Percentiles rank a stretch among this genome's conserved stretches.
Evolutionary conservation across 2,113 vertebrate species (phyloP).

Genomic region (Phaethon lepturus): DNA sequence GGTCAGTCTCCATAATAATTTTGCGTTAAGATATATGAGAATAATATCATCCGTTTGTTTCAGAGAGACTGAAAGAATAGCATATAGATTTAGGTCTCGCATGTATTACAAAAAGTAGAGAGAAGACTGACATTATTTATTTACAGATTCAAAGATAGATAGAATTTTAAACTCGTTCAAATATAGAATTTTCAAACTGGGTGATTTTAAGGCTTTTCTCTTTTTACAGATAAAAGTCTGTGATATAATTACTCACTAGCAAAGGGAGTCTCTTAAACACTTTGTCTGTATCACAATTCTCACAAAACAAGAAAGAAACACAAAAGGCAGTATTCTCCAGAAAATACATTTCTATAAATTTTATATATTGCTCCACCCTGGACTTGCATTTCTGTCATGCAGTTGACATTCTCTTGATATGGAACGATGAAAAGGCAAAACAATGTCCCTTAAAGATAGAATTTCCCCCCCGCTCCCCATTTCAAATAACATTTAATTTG

Average conservation of each 20-base stretch:
- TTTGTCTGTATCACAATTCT: neutral
- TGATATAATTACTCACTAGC: neutral
- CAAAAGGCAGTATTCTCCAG: neutral
- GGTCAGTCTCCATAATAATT: neutral
- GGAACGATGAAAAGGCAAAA: neutral
- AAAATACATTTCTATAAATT: neutral
- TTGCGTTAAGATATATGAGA: neutral
- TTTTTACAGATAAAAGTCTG: neutral
- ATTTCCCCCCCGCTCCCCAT: too few species aligned
- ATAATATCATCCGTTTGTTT: neutral
- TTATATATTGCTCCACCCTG: neutral
- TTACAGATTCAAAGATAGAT: neutral
- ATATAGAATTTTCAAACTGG: neutral
- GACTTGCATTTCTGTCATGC: neutral
- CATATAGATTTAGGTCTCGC: neutral
- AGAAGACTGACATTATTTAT: neutral
- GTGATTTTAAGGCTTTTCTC: neutral
- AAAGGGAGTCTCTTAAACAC: neutral
- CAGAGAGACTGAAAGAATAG: neutral
- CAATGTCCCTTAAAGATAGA: neutral
- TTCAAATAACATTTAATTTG: neutral
- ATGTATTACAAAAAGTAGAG: neutral
- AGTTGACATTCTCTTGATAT: neutral
- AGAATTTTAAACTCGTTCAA: neutral
- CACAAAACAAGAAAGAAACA: neutral